phyloP scores from a whole-genome alignment of 30 jellyfish, hydroid and myxozoan species.

The Aurelia aurita complex sp. Pacific region DNA sequence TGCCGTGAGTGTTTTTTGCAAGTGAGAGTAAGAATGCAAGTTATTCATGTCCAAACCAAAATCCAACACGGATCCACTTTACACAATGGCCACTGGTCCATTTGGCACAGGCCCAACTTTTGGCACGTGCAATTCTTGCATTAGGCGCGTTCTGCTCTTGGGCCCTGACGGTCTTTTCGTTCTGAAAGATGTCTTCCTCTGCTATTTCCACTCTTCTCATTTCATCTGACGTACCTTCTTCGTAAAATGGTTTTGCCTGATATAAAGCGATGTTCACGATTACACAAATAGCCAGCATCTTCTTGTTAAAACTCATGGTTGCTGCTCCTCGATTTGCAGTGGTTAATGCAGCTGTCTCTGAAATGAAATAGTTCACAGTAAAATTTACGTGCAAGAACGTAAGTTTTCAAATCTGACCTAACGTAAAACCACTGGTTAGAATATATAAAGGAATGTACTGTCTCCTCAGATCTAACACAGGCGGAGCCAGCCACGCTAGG shows the following conservation, averaged over 20 bases:
- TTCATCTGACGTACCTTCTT: neutral
- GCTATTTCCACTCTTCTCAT: neutral
- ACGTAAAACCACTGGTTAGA: too few relatives aligned
- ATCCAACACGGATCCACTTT: slow-evolving; percentile 37
- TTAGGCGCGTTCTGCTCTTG: neutral
- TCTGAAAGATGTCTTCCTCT: neutral
- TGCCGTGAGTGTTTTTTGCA: too few relatives aligned
- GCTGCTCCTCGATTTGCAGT: neutral
- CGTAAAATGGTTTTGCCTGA: neutral
- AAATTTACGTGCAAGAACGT: too few relatives aligned
- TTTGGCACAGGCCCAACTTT: slow-evolving; percentile 24
- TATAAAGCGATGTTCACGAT: slow-evolving; percentile 2
- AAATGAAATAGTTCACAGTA: too few relatives aligned
- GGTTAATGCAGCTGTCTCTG: too few relatives aligned
- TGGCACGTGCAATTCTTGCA: neutral
- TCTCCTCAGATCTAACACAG: too few relatives aligned
- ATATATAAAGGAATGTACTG: too few relatives aligned
- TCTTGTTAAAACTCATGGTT: neutral
- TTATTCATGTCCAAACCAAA: slow-evolving; percentile 14
- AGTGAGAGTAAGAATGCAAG: neutral
- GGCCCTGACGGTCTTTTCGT: too few relatives aligned
- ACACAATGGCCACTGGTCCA: slow-evolving; percentile 2
- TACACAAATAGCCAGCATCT: neutral
- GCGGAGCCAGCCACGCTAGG: too few relatives aligned
- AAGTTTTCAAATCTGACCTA: too few relatives aligned